Evolutionary conservation across 2,113 vertebrate genomes (phyloP).

Genomic region (Panthera leo): DNA sequence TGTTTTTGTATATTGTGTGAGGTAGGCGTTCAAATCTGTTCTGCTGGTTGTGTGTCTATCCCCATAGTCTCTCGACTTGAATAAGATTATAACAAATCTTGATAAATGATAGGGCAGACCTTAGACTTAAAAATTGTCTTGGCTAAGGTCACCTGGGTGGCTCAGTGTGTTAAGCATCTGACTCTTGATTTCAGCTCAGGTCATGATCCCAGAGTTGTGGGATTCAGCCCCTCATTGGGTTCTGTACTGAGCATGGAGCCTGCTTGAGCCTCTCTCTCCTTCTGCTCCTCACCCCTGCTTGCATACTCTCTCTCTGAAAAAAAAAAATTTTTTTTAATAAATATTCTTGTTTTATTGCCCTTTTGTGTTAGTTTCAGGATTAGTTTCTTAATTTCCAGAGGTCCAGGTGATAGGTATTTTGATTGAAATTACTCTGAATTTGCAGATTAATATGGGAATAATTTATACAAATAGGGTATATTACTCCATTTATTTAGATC

Average conservation of each 20-base stretch:
- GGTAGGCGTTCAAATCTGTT: background rate
- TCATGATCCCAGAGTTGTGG: no score
- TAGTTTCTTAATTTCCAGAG: conserved; percentile 23
- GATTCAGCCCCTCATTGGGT: no score
- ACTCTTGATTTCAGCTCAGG: no score
- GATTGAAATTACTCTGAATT: conserved; percentile 43
- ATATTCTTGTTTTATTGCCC: conserved; percentile 42
- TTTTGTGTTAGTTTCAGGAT: conserved; percentile 11
- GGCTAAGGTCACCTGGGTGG: background rate
- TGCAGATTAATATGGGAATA: conserved; percentile 5
- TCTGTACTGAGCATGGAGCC: no score
- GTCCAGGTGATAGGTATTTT: background rate
- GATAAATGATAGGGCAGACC: background rate
- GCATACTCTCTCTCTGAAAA: no score
- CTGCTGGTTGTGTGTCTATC: background rate
- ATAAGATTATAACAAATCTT: conserved; percentile 28
- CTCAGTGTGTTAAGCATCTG: no score
- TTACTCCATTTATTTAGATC: background rate
- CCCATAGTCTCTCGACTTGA: background rate
- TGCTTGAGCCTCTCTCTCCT: no score
- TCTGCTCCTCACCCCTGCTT: no score
- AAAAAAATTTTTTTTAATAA: no score
- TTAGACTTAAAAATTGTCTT: conserved; percentile 38
- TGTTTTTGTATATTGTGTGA: background rate
- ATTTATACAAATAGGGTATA: background rate